Evolutionary conservation across 2,888 invertebrate species (phyloP).

Genomic region (Dynastes maya): DNA sequence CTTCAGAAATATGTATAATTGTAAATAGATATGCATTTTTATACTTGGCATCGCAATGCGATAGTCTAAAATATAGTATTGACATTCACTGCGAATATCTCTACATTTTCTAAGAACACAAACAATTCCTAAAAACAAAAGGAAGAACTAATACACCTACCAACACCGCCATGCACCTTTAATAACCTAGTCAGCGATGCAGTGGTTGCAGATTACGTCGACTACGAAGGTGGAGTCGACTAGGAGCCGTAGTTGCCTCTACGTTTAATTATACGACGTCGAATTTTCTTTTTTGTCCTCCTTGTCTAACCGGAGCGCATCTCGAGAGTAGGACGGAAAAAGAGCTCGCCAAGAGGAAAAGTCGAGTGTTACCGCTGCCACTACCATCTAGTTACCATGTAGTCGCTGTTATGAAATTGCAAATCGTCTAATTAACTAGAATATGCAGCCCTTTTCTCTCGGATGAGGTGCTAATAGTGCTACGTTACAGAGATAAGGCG

Average conservation of each 20-base stretch:
- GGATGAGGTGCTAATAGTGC: slow-evolving; percentile 7
- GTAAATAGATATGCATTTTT: too few species aligned
- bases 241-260: background rate
- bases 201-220: slow-evolving; percentile 19
- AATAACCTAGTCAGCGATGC: slow-evolving; percentile 12
- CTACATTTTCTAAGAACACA: too few species aligned
- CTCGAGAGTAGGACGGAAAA: background rate
- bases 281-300: background rate
- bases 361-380: background rate
- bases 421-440: slow-evolving; percentile 29
- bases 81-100: too few species aligned
- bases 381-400: background rate
- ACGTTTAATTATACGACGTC: background rate
- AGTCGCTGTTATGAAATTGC: slow-evolving; percentile 23
- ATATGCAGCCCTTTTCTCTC: background rate
- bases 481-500: background rate
- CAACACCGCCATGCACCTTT: background rate
- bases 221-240: too few species aligned
- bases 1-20: too few species aligned
- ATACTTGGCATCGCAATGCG: too few species aligned
- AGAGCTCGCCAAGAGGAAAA: background rate
- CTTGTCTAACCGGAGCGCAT: background rate
- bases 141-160: too few species aligned
- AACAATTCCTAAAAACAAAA: too few species aligned
- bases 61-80: too few species aligned